Evolutionary conservation across 2,888 invertebrate species (phyloP).

Genomic region (Endomychus coccineus): DNA sequence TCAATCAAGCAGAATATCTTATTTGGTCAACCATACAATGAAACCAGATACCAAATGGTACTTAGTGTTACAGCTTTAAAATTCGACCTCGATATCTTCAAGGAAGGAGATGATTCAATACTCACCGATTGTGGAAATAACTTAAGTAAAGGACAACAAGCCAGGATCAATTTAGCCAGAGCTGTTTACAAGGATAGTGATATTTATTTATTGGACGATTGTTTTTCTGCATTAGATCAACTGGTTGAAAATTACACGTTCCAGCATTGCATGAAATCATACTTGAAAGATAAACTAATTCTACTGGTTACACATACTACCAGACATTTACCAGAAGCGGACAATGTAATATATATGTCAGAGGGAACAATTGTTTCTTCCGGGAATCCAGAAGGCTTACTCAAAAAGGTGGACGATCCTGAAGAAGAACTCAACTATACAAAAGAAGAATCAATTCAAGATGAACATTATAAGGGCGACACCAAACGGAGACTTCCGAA

Average conservation of each 20-base stretch:
- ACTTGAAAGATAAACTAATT: constrained; percentile 48
- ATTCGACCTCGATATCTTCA: constrained; percentile 61
- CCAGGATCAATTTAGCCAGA: constrained; percentile 66
- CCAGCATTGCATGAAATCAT: constrained; percentile 57
- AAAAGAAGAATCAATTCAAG: constrained; percentile 8
- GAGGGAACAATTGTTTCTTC: constrained; percentile 13
- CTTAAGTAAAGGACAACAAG: constrained; percentile 73
- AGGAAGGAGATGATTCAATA: constrained; percentile 63
- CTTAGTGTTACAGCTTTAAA: constrained; percentile 53
- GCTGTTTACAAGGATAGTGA: constrained; percentile 66
- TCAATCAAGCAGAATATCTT: constrained; percentile 65
- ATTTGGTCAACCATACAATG: constrained; percentile 56
- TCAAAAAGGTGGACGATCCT: constrained; percentile 11
- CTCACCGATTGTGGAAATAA: constrained; percentile 72
- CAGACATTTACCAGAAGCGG: constrained; percentile 46
- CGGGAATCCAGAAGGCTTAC: constrained; percentile 42
- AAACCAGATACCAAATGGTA: constrained; percentile 49
- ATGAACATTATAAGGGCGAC: constrained; percentile 11
- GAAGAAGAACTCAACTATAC: constrained; percentile 10
- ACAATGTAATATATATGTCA: constrained; percentile 45
- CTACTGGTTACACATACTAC: constrained; percentile 42
- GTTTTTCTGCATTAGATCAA: constrained; percentile 69
- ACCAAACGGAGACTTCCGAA: constrained; percentile 7
- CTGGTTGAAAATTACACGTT: constrained; percentile 62
- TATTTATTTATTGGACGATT: constrained; percentile 68